A percentile compares a stretch with the other conserved stretches of the same genome.
These are phyloP conservation scores for Himalopsyche anomala DNA, from an alignment of 2,888 invertebrate genomes.

Conservation along the genomic window DNA sequence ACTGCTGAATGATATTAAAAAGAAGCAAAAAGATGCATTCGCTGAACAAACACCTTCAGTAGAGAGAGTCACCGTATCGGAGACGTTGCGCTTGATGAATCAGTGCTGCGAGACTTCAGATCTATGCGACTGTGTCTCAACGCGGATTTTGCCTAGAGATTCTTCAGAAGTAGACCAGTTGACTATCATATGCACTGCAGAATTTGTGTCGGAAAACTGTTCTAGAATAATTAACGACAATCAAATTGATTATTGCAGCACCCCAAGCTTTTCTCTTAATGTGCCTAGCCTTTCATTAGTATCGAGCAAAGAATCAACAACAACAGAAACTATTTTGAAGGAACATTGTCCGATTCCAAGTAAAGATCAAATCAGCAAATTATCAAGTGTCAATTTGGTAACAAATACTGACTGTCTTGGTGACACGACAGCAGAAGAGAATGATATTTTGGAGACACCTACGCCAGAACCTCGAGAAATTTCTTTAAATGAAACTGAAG, in stretches of 20 bases:
- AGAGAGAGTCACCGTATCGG: neutral
- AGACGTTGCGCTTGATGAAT: conserved; percentile 5
- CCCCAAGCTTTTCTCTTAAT: neutral
- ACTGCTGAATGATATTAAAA: neutral
- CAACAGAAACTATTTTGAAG: neutral
- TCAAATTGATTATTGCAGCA: neutral
- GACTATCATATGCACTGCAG: conserved; percentile 2
- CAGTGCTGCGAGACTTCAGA: neutral
- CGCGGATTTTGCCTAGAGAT: no score
- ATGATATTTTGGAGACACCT: neutral
- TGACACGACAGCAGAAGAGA: neutral
- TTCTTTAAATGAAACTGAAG: no score
- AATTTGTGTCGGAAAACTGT: neutral
- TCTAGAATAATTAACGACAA: neutral
- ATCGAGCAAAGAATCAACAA: neutral
- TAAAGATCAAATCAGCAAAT: neutral
- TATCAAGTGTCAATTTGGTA: no score
- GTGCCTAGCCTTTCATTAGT: neutral
- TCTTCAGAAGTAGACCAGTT: neutral
- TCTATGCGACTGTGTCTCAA: neutral
- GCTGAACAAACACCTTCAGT: neutral
- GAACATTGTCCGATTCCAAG: neutral
- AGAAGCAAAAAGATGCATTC: neutral
- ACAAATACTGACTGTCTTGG: neutral
- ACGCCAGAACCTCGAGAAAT: neutral